A percentile compares a stretch with the other conserved stretches of the same genome.
These are phyloP conservation scores for Drosophila nr. perissopoda DNA, from an alignment of 2,888 invertebrate species.

Conservation along the genomic window DNA sequence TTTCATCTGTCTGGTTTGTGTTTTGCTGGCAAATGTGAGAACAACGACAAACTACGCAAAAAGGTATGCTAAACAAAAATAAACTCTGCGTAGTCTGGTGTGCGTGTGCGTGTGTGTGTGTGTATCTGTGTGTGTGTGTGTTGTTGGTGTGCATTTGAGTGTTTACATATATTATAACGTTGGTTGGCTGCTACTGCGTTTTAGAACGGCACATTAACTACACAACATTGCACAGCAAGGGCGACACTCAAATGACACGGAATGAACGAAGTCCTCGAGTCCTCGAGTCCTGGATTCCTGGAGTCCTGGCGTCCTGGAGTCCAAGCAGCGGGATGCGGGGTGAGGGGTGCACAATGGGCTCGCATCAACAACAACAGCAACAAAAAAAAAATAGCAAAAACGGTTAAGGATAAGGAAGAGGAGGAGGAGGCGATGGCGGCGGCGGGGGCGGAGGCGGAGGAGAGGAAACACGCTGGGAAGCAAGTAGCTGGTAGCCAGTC, in stretches of 20 bases:
- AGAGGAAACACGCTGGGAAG: conserved; percentile 38
- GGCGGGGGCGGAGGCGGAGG: neutral
- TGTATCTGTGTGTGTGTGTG: conserved; percentile 11
- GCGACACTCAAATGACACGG: conserved; percentile 25
- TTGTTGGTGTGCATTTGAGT: conserved; percentile 62
- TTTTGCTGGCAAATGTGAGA: conserved; percentile 65
- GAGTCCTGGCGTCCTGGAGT: neutral
- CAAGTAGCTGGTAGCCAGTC: conserved; percentile 4
- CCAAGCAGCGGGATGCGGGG: neutral
- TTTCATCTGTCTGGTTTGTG: conserved; percentile 1
- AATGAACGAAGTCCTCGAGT: conserved; percentile 10
- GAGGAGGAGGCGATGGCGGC: conserved; percentile 7
- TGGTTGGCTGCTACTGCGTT: conserved; percentile 65
- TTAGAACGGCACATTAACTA: conserved; percentile 79
- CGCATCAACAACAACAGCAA: conserved; percentile 2
- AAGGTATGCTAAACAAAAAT: conserved; percentile 71
- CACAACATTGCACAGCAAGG: conserved; percentile 71
- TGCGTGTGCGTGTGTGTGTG: conserved; percentile 10
- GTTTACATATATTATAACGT: conserved; percentile 74
- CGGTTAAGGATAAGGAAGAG: neutral
- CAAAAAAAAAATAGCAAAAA: neutral
- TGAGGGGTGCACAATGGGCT: neutral
- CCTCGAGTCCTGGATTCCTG: neutral
- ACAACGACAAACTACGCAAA: conserved; percentile 76
- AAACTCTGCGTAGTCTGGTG: conserved; percentile 54